Conservation (phyloP, 2,797 vertebrate genomes). For the Dendrocincla fuliginosa region DNA sequence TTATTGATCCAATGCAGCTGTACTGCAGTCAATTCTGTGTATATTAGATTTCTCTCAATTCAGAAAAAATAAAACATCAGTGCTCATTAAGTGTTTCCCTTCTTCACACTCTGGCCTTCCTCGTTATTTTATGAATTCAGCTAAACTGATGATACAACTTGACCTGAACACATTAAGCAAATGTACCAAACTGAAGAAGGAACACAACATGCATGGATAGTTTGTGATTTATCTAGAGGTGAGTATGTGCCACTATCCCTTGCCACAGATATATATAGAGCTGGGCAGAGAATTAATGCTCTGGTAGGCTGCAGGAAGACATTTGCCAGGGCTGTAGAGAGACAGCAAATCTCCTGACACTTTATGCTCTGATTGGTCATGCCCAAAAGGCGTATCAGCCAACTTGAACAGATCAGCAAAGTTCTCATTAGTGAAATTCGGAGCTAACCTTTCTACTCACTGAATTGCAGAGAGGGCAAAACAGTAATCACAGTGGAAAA, state of each 20-base stretch:
- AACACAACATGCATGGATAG: not conserved
- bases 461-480: constrained; percentile 51
- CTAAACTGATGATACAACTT: not conserved
- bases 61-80: not conserved
- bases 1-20: not conserved
- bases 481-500: constrained; percentile 15
- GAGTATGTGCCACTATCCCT: not conserved
- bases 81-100: not conserved
- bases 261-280: not conserved
- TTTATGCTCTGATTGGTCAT: constrained; percentile 33
- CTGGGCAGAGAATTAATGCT: not conserved
- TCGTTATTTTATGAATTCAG: not conserved
- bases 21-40: not conserved
- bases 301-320: not conserved
- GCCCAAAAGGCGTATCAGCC: constrained; percentile 13
- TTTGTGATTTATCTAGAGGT: not conserved
- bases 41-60: not conserved
- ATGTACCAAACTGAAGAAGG: not conserved
- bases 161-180: not conserved
- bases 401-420: constrained; percentile 57
- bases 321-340: not conserved
- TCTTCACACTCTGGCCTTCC: not conserved
- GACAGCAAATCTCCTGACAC: not conserved
- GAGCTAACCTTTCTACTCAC: not conserved
- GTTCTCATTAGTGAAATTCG: constrained; percentile 52